phyloP scores from a whole-genome alignment of 2,888 invertebrate genomes.

The Silvanus unidentatus region DNA sequence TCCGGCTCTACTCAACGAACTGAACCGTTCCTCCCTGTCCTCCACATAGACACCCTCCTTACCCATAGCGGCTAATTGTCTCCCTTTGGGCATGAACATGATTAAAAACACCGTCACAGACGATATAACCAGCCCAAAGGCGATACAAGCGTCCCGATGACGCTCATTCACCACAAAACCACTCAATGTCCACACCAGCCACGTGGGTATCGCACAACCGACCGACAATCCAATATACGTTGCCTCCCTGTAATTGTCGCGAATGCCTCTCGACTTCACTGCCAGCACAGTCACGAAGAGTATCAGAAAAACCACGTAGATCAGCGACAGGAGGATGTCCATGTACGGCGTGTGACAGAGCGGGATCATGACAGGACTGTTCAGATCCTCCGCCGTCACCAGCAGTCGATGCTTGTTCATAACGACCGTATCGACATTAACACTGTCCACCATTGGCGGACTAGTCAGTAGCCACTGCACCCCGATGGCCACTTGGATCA shows the following conservation, averaged over 20 bases:
- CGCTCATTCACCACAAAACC: constrained; percentile 73
- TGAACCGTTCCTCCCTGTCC: constrained; percentile 76
- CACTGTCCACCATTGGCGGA: constrained; percentile 58
- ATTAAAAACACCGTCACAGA: constrained; percentile 81
- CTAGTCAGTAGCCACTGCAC: constrained; percentile 79
- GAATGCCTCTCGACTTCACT: constrained; percentile 78
- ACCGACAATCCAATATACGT: constrained; percentile 87
- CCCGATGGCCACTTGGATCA: constrained; percentile 82
- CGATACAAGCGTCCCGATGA: constrained; percentile 81
- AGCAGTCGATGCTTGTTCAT: constrained; percentile 41
- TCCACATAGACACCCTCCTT: constrained; percentile 79
- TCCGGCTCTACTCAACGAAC: constrained; percentile 69
- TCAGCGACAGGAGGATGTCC: constrained; percentile 69
- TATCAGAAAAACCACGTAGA: constrained; percentile 80
- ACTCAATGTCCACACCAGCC: constrained; percentile 79
- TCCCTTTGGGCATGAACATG: constrained; percentile 91
- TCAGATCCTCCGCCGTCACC: constrained; percentile 40
- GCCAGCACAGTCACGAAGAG: constrained; percentile 79
- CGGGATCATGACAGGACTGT: constrained; percentile 35
- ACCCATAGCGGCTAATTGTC: constrained; percentile 87
- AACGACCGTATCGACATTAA: constrained; percentile 38
- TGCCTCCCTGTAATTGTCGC: constrained; percentile 90
- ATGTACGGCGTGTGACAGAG: constrained; percentile 63
- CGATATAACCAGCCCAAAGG: constrained; percentile 81
- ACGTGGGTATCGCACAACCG: constrained; percentile 79